Evolutionary conservation across 2,797 vertebrate genomes (phyloP), one percentile per base, ranked within the genome.

Genomic region (Discoglossus pictus): DNA sequence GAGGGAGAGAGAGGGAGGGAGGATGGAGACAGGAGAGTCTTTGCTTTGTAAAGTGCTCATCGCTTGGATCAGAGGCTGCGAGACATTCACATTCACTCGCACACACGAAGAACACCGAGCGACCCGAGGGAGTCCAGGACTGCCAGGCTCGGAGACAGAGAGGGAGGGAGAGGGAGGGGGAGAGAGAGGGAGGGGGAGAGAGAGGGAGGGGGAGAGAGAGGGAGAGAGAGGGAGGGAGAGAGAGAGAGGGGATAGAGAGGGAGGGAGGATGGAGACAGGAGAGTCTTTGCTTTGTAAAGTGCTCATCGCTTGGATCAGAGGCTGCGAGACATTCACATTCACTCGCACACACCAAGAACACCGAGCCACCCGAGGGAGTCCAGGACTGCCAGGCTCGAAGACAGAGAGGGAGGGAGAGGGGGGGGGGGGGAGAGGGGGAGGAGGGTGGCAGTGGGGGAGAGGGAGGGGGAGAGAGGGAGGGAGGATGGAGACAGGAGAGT

Each of bases 261-360:
- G 59, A 44, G 44, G 35, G 38, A 36, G 24, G 25, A 27, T 24
- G 47, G 44, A 42, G 35, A 58, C 43, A 65, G 52, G 36, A 61
- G 61, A 64, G 55, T 71, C 68, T 71, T 71, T 71, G 53, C 68
- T 64, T 71, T 71, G 47, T 59, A 71, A 71, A 71, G 53, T 59
- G 46, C 35, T 71, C 61, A 51, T 64, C 68, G 56, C 48, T 59
- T 59, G 68, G 52, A 59, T 44, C 44, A 59, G 60, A 44, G 15
- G 35, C 53, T 24, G 52, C 18, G n/a, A 15, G 13, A 27, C 36
- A 47, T 64, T 64, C 38, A 71, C 42, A 64, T 51, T 24, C 38
- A 51, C 44, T 50, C 61, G 34, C 38, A 64, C 58, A 36, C 31
- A 21, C 18, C 36, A 64, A 52, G 38, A 53, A 48, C 46, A 18